Percentiles rank a stretch among this genome's conserved stretches.
Conservation (phyloP, 2,113 vertebrate genomes). For the Isichthys henryi region DNA sequence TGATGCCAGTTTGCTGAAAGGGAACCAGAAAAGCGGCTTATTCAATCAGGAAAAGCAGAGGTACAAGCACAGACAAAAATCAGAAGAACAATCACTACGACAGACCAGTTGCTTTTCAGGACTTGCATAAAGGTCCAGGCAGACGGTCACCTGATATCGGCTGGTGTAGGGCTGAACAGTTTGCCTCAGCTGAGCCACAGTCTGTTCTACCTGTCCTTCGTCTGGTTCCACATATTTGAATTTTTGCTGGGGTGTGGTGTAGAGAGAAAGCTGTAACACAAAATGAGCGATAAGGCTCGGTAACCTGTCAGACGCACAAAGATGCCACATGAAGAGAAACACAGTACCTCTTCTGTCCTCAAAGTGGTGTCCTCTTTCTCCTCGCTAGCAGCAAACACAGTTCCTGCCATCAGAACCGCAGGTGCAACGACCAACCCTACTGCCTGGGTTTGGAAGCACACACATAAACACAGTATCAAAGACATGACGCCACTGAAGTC, state of each 20-base stretch:
- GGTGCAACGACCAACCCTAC: constrained; percentile 51
- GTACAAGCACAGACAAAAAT: constrained; percentile 3
- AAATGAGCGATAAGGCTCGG: constrained; percentile 3
- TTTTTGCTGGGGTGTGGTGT: constrained; percentile 62
- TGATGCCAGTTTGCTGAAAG: constrained; percentile 30
- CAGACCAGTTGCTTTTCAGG: not conserved
- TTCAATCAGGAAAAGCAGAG: constrained; percentile 10
- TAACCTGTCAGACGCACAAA: not conserved
- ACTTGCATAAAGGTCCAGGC: not conserved
- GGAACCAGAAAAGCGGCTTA: constrained; percentile 1
- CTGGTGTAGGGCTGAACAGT: constrained; percentile 59
- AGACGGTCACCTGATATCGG: constrained; percentile 68
- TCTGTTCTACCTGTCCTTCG: constrained; percentile 64
- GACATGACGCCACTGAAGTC: not conserved
- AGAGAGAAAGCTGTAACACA: constrained; percentile 69
- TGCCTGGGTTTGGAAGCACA: constrained; percentile 43
- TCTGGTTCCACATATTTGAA: constrained; percentile 66
- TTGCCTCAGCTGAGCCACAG: constrained; percentile 55
- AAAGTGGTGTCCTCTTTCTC: constrained; percentile 54
- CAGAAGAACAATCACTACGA: not conserved
- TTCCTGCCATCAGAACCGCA: constrained; percentile 55
- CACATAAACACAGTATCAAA: not conserved
- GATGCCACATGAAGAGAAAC: too few species aligned
- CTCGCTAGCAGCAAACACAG: constrained; percentile 59
- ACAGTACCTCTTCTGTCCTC: constrained; percentile 65